Percentiles rank a stretch among this genome's conserved stretches.
These are phyloP conservation scores for Chloroclysta siterata DNA, from an alignment of 2,888 invertebrate genomes.

Conservation along the genomic window DNA sequence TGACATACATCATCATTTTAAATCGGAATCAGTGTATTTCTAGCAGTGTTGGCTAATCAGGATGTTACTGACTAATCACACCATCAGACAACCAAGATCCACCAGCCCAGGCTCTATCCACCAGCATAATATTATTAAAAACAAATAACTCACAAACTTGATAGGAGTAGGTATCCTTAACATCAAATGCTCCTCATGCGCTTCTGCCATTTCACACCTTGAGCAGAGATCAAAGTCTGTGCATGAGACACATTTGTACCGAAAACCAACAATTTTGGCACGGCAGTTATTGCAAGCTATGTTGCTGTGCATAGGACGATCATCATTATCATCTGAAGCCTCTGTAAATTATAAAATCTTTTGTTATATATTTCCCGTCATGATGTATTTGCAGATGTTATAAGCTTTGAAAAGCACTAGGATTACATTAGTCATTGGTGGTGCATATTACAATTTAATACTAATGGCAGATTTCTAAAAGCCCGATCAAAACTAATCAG, in stretches of 20 bases:
- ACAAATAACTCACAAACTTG: slow-evolving; percentile 64
- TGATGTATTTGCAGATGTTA: not conserved
- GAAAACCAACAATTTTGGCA: slow-evolving; percentile 87
- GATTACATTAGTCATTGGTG: no score
- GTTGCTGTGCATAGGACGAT: slow-evolving; percentile 65
- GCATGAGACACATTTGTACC: slow-evolving; percentile 94
- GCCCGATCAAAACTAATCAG: no score
- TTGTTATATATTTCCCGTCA: not conserved
- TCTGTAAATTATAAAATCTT: slow-evolving; percentile 13
- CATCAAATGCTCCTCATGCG: slow-evolving; percentile 91
- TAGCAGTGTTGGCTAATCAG: no score
- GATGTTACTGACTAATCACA: no score
- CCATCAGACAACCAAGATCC: no score
- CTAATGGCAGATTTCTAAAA: no score
- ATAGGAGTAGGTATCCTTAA: slow-evolving; percentile 86
- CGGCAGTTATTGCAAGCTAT: slow-evolving; percentile 91
- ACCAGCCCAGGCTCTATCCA: not conserved
- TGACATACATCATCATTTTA: no score
- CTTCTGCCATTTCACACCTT: slow-evolving; percentile 87
- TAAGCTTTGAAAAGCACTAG: no score
- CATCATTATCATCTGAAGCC: slow-evolving; percentile 42
- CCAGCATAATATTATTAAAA: no score
- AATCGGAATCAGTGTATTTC: no score
- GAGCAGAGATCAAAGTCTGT: slow-evolving; percentile 92
- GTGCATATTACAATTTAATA: no score